Conservation (phyloP, 2,888 invertebrate species). For the Hypolimnas misippus region DNA sequence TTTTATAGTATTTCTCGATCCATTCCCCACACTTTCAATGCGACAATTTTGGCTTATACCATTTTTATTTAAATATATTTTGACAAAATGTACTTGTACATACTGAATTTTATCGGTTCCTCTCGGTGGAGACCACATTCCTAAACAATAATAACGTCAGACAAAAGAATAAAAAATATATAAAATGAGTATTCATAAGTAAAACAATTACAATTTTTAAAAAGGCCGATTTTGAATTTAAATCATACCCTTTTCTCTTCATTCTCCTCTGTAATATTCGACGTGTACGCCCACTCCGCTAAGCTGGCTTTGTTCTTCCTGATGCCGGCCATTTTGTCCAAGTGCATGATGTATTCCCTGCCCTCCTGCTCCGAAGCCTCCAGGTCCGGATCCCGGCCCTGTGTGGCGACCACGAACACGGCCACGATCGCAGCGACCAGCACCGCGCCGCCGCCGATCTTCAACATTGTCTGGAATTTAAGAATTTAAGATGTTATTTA, state of each 20-base stretch:
- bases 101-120: too few species aligned
- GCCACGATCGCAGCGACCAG: slow-evolving; percentile 76
- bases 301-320: slow-evolving; percentile 84
- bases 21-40: too few species aligned
- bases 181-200: too few species aligned
- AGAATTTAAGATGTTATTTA: slow-evolving; percentile 7
- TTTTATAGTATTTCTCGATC: too few species aligned
- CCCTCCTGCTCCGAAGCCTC: slow-evolving; percentile 84
- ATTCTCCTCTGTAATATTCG: slow-evolving; percentile 89
- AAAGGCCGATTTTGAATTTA: too few species aligned
- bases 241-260: slow-evolving; percentile 70
- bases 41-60: too few species aligned
- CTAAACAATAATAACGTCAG: too few species aligned
- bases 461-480: slow-evolving; percentile 73
- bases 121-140: too few species aligned
- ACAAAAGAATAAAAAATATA: too few species aligned
- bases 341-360: slow-evolving; percentile 83
- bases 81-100: too few species aligned
- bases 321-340: slow-evolving; percentile 85
- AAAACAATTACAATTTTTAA: too few species aligned
- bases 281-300: slow-evolving; percentile 90
- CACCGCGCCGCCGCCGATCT: slow-evolving; percentile 76
- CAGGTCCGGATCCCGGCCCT: slow-evolving; percentile 78
- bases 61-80: too few species aligned
- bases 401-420: slow-evolving; percentile 78